A percentile compares a stretch with the other conserved stretches of the same genome.
Conservation (phyloP, 2,888 invertebrate genomes). For the Lingula anatina region DNA sequence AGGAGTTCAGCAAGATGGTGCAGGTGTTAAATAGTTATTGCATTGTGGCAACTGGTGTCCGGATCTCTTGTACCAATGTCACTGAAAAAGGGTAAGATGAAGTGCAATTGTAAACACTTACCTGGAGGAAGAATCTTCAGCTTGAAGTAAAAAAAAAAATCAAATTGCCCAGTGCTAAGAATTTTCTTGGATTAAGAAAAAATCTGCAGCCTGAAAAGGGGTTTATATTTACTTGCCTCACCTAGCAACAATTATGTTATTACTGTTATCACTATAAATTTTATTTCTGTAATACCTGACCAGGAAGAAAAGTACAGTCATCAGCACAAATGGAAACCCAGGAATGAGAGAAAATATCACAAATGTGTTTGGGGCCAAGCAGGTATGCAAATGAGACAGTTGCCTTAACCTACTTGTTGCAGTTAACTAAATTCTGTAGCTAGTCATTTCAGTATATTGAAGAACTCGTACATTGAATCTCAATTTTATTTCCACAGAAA, state of each 20-base stretch:
- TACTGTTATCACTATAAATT: background rate
- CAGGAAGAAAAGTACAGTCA: constrained; percentile 58
- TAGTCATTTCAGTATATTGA: too few species aligned
- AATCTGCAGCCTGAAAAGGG: too few species aligned
- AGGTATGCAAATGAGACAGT: constrained; percentile 44
- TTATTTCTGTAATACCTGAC: constrained; percentile 55
- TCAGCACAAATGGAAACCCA: constrained; percentile 70
- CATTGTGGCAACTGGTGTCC: constrained; percentile 70
- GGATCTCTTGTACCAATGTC: constrained; percentile 54
- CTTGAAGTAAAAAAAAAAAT: too few species aligned
- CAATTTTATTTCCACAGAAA: too few species aligned
- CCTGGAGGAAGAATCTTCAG: too few species aligned
- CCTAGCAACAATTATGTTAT: too few species aligned
- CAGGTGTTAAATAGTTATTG: constrained; percentile 87
- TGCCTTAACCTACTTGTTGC: constrained; percentile 3
- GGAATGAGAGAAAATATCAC: constrained; percentile 75
- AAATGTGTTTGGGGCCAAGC: constrained; percentile 79
- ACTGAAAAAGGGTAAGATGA: constrained; percentile 38
- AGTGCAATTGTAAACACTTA: background rate
- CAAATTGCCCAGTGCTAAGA: too few species aligned
- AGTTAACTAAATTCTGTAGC: too few species aligned
- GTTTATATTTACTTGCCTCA: too few species aligned
- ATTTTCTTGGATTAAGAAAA: too few species aligned
- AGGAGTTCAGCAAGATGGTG: constrained; percentile 84
- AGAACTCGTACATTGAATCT: too few species aligned